These are phyloP conservation scores for Mormyrops attenuatus DNA, from an alignment of 2,797 vertebrate genomes.

Conservation along the genomic window DNA sequence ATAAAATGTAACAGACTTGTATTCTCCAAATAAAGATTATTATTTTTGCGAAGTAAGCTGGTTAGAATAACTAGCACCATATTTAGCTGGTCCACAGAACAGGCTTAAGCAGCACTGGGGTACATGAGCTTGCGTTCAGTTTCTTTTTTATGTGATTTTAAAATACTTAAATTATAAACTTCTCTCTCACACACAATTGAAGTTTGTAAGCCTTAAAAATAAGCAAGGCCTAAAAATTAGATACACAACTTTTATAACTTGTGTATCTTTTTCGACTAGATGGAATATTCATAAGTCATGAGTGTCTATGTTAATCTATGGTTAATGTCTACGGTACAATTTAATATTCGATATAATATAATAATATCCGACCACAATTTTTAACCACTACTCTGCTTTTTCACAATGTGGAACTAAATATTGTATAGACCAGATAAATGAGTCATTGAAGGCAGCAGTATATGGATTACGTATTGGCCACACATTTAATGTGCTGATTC, in stretches of 20 bases:
- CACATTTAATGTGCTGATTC: background rate
- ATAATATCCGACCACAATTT: background rate
- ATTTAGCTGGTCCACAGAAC: conserved; percentile 38
- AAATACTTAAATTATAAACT: background rate
- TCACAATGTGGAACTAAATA: background rate
- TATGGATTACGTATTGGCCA: background rate
- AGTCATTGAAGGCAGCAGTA: background rate
- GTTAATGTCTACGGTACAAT: background rate
- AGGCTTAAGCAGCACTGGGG: conserved; percentile 29
- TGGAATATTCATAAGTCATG: background rate
- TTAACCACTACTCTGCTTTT: background rate
- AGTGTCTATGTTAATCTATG: background rate
- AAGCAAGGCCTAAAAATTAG: background rate
- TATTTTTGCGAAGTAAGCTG: background rate
- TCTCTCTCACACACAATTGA: background rate
- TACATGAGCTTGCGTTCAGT: background rate
- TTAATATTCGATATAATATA: background rate
- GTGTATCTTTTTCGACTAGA: background rate
- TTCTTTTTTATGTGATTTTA: background rate
- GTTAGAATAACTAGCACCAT: background rate
- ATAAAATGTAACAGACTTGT: background rate
- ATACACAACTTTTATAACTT: background rate
- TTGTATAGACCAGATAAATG: background rate
- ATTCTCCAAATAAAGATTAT: background rate
- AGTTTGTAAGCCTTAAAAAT: background rate